phyloP scores from a whole-genome alignment of 2,113 vertebrate genomes.

The Cochlearius cochlearius region DNA sequence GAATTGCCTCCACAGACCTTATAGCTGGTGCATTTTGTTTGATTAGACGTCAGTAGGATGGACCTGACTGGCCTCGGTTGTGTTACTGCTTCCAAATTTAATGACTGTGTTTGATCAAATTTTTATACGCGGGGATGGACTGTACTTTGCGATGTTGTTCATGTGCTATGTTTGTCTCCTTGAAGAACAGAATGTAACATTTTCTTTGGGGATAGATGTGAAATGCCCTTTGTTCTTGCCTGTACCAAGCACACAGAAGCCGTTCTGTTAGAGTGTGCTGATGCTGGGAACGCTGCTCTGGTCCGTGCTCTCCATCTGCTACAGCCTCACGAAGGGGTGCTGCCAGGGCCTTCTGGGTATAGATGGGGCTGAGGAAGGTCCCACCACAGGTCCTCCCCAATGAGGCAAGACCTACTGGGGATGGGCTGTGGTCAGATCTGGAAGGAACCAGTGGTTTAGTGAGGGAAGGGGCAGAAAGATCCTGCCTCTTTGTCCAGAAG shows the following conservation, averaged over 20 bases:
- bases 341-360: neutral
- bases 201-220: neutral
- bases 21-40: accelerated
- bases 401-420: neutral
- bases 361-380: neutral
- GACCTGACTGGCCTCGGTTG: neutral
- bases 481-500: neutral
- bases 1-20: neutral
- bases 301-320: neutral
- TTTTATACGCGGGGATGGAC: neutral
- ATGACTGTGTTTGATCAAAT: neutral
- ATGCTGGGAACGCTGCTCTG: neutral
- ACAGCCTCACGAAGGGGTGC: accelerated
- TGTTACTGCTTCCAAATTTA: neutral
- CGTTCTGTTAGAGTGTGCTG: neutral
- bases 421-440: neutral
- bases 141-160: neutral
- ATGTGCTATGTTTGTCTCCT: accelerated
- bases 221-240: neutral
- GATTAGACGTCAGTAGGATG: neutral
- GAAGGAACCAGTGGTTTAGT: neutral
- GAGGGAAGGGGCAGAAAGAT: neutral
- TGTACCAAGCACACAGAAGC: neutral
- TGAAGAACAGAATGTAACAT: neutral
- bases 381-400: accelerated